A percentile compares a stretch with the other conserved stretches of the same genome.
These are phyloP conservation scores for Anagrus nilaparvatae DNA, from an alignment of 1,140 invertebrate species.

Conservation along the genomic window DNA sequence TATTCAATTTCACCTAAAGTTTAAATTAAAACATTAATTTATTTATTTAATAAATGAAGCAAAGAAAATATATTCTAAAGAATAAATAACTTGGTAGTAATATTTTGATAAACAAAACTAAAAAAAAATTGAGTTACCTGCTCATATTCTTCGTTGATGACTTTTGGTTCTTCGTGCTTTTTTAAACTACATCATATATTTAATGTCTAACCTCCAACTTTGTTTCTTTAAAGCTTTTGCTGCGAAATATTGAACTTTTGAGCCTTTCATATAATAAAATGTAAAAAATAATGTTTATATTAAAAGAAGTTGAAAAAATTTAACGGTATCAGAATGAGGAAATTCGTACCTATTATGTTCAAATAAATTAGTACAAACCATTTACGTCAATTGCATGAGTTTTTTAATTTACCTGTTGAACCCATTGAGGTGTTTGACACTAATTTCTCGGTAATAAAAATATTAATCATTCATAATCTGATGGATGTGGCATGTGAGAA, in stretches of 20 bases:
- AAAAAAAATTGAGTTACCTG: too few relatives aligned
- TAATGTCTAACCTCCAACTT: constrained; percentile 99
- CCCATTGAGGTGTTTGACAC: constrained; percentile 81
- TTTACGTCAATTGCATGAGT: not conserved
- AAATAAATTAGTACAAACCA: constrained; percentile 1
- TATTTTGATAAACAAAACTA: too few relatives aligned
- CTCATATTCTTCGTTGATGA: constrained; percentile 99
- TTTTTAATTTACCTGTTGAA: constrained; percentile 63
- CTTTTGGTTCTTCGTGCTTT: constrained; percentile 97
- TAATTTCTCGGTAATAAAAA: constrained; percentile 87
- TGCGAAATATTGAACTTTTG: constrained; percentile 97
- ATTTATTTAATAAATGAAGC: too few relatives aligned
- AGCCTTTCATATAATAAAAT: constrained; percentile 99
- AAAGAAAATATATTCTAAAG: too few relatives aligned
- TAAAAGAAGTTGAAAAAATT: constrained; percentile 94
- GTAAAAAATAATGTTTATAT: constrained; percentile 99
- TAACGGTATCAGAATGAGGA: constrained; percentile 88
- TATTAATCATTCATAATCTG: constrained; percentile 86
- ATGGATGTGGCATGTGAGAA: constrained; percentile 90
- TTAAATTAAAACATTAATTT: too few relatives aligned
- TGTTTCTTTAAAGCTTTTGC: constrained; percentile 99
- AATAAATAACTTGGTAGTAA: too few relatives aligned
- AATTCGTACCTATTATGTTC: constrained; percentile 61
- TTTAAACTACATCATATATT: constrained; percentile 99
- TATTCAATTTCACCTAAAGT: too few relatives aligned